Conservation (phyloP, 2,113 vertebrate genomes). For the Mixornis gularis region DNA sequence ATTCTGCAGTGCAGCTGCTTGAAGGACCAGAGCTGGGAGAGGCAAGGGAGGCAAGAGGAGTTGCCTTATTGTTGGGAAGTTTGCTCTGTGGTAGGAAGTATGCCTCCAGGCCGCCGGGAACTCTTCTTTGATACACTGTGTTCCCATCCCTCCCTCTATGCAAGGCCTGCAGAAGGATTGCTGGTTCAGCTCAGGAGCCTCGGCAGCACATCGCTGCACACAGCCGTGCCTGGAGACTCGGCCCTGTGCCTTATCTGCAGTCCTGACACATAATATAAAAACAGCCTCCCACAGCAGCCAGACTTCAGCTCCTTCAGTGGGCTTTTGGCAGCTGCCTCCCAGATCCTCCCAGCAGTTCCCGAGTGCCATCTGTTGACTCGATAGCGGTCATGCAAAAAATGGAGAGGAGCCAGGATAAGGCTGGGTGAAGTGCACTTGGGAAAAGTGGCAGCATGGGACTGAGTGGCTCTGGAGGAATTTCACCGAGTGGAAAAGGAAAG, state of each 20-base stretch:
- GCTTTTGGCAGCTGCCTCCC: background rate
- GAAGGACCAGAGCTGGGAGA: background rate
- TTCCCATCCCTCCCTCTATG: background rate
- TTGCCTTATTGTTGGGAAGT: background rate
- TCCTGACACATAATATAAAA: rapidly evolving
- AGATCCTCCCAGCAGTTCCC: background rate
- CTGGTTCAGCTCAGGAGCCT: background rate
- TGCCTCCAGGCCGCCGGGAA: background rate
- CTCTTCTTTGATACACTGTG: background rate
- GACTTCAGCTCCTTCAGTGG: background rate
- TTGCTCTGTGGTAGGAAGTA: background rate
- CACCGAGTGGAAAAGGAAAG: background rate
- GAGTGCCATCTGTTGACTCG: slow-evolving; percentile 54
- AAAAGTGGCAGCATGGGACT: background rate
- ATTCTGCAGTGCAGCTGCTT: background rate
- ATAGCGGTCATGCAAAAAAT: background rate
- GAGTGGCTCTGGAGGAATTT: slow-evolving; percentile 6
- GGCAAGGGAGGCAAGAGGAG: background rate
- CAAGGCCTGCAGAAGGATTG: background rate
- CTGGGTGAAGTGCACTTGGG: background rate
- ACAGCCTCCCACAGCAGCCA: background rate
- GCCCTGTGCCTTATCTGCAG: background rate
- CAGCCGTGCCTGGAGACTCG: background rate
- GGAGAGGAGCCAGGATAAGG: background rate
- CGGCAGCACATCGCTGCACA: rapidly evolving